Evolutionary conservation across 2,797 vertebrate species (phyloP).

Genomic region (Macrochelys suwanniensis): DNA sequence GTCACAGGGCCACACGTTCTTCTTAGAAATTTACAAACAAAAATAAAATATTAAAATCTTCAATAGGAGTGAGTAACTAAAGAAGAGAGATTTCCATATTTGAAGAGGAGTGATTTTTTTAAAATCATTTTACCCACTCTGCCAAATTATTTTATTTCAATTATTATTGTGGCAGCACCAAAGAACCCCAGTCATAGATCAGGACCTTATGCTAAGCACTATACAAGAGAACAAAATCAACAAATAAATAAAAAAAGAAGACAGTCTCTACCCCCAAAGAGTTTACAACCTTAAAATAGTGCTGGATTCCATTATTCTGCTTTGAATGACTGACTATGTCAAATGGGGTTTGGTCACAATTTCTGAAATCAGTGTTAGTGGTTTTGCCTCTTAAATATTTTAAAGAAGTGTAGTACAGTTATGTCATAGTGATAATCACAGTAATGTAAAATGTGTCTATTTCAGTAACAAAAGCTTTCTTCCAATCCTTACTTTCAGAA

Average conservation of each 20-base stretch:
- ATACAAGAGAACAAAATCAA: not conserved
- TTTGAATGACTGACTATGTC: not conserved
- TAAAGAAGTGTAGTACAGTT: not conserved
- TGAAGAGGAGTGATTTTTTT: not conserved
- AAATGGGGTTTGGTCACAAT: not conserved
- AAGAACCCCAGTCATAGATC: not conserved
- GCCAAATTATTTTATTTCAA: not conserved
- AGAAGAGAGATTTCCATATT: not conserved
- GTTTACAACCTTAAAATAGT: not conserved
- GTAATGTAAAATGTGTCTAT: not conserved
- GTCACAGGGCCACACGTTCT: not conserved
- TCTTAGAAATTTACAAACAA: not conserved
- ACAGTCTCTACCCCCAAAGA: not conserved
- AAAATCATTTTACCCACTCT: not conserved
- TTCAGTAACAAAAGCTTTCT: not conserved
- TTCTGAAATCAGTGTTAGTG: not conserved
- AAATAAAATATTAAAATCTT: not conserved
- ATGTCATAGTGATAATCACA: not conserved
- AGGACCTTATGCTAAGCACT: not conserved
- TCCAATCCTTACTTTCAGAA: not conserved
- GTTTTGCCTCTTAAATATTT: not conserved
- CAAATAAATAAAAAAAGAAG: not conserved
- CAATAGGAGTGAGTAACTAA: not conserved
- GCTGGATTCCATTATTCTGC: not conserved
- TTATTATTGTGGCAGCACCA: not conserved